phyloP scores from a whole-genome alignment of 2,888 invertebrate genomes.

The Empis stercorea region DNA sequence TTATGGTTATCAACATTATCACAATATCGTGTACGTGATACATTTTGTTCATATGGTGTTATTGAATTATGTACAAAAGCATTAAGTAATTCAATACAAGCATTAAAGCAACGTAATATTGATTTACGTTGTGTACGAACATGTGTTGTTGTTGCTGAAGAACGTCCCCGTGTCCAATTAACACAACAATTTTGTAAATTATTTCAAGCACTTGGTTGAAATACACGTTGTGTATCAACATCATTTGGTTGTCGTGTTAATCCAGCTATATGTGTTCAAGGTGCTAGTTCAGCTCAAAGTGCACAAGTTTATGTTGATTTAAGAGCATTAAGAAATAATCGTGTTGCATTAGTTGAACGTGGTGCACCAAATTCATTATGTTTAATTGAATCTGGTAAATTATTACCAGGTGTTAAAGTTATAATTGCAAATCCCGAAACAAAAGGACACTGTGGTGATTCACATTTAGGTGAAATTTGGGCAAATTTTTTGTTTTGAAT shows the following conservation, averaged over 20 bases:
- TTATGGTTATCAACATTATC: conserved; percentile 94
- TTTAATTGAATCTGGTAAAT: conserved; percentile 95
- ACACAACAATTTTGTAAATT: conserved; percentile 92
- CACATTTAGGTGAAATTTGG: conserved; percentile 96
- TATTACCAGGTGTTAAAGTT: conserved; percentile 95
- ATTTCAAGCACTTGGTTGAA: conserved; percentile 89
- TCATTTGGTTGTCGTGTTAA: conserved; percentile 99
- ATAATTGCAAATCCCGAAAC: conserved; percentile 99
- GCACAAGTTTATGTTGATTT: conserved; percentile 93
- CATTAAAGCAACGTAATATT: conserved; percentile 79
- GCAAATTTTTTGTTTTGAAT: conserved; percentile 36
- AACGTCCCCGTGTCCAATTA: conserved; percentile 86
- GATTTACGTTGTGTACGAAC: conserved; percentile 92
- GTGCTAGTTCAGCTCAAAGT: conserved; percentile 82
- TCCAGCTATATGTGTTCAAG: conserved; percentile 93
- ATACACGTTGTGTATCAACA: conserved; percentile 92
- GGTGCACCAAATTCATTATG: conserved; percentile 97
- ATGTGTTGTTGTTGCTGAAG: conserved; percentile 97
- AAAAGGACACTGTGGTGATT: conserved; percentile 98
- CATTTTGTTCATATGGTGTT: conserved; percentile 97
- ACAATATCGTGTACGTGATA: conserved; percentile 94
- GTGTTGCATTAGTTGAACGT: conserved; percentile 94
- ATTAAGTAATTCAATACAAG: conserved; percentile 84
- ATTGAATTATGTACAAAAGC: conserved; percentile 99
- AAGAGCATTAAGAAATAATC: conserved; percentile 90